Evolutionary conservation across 2,888 invertebrate genomes (phyloP), one percentile per base, ranked within the genome.

Genomic region (Eueremaeus valkanovi): DNA sequence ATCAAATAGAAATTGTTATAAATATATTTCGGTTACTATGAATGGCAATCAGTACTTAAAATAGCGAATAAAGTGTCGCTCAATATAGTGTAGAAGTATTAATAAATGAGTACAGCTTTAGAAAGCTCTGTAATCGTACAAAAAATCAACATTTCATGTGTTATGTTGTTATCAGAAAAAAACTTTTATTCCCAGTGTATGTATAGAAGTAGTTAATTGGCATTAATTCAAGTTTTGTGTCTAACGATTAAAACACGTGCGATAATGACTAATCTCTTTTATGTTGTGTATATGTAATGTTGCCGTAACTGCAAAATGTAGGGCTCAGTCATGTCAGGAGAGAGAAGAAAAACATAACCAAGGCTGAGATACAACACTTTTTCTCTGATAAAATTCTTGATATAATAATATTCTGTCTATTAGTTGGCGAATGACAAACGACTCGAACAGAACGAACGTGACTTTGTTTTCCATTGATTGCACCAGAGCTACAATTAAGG

Each of bases 191-290:
- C n/a, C n/a, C 45, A 45, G 11, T 36, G 45, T 16, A 45, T 3
- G 45, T 13, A 45, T 13, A 45, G 16, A 51, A 55, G 11, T 24
- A 55, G 27, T 55, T 8, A 63, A 33, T 63, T 63, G 63, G 63
- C 63, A 63, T 63, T 63, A 13, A 33, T 63, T 63, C 63, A 63
- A 63, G 55, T 55, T 8, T 63, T 27, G 63, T 33, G 63, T 63
- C 63, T 63, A 63, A 36, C 63, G 63, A 63, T 63, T 18, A 36
- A 36, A 63, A 36, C 63, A 63, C 63, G 63, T 63, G 63, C 33
- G 63, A 63, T 63, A 63, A 29, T 33, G 27, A 5, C 33, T 63
- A 33, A 36, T 63, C 2, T 27, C 11, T 45, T 6, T 45, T 36
- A 36, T 8, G 11, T 18, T 3, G 13, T 21, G 55, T 55, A 55